Conservation (phyloP, 2,797 vertebrate species). For the Sarcoramphus papa region DNA sequence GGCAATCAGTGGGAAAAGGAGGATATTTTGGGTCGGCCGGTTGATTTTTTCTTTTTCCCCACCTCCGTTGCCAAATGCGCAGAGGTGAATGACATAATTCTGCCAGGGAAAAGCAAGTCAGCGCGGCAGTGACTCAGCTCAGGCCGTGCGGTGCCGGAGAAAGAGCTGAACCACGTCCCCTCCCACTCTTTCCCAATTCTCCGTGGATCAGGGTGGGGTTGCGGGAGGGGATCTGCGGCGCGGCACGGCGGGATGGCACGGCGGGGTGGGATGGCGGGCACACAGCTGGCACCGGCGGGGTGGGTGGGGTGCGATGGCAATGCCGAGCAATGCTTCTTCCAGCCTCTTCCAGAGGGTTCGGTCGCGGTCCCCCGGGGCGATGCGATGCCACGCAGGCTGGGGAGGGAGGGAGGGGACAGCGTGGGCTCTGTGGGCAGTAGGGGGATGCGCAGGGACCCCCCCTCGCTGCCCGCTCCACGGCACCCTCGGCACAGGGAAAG, state of each 20-base stretch:
- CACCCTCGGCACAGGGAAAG: background rate
- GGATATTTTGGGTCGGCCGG: background rate
- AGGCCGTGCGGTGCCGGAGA: fast-evolving
- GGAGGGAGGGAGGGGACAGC: background rate
- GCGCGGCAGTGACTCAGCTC: slow-evolving; percentile 14
- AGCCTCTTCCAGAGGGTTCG: background rate
- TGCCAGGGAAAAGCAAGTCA: background rate
- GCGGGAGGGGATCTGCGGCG: background rate
- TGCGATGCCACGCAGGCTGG: fast-evolving
- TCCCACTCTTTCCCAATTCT: background rate
- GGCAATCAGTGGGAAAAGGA: background rate
- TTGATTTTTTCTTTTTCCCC: background rate
- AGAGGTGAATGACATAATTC: background rate
- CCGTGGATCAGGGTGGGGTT: background rate
- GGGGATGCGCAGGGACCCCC: background rate
- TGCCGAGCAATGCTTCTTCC: background rate
- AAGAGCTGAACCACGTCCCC: background rate
- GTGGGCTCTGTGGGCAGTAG: background rate
- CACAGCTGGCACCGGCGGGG: background rate
- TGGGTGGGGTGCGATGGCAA: background rate
- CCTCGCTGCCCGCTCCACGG: fast-evolving
- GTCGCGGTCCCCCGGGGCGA: fast-evolving
- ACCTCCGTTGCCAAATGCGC: background rate
- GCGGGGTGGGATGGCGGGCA: background rate
- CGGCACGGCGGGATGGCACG: background rate